Evolutionary conservation across 2,888 invertebrate genomes (phyloP).

Genomic region (Pollenia labialis): DNA sequence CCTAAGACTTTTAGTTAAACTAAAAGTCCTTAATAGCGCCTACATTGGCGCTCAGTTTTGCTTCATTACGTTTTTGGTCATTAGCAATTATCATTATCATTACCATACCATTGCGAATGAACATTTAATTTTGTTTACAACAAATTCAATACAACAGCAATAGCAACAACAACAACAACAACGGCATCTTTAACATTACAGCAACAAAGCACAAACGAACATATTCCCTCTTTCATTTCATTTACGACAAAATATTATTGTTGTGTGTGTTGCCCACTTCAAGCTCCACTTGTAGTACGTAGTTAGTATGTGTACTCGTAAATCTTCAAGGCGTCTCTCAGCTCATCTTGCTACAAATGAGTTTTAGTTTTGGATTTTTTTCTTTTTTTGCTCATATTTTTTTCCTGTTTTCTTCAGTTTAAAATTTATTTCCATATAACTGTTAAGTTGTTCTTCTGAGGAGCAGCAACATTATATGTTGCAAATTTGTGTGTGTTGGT

Average conservation of each 20-base stretch:
- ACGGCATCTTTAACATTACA: constrained; percentile 44
- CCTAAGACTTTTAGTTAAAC: not conserved
- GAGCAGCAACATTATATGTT: constrained; percentile 27
- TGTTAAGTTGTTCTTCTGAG: constrained; percentile 63
- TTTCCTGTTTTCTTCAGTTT: constrained; percentile 65
- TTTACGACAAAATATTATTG: constrained; percentile 46
- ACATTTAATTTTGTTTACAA: constrained; percentile 75
- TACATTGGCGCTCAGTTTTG: constrained; percentile 69
- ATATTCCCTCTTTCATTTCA: constrained; percentile 62
- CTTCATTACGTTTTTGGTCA: constrained; percentile 75
- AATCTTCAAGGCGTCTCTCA: constrained; percentile 72
- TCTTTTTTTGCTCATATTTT: constrained; percentile 72
- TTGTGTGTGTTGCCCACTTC: constrained; percentile 45
- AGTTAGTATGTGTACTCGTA: constrained; percentile 63
- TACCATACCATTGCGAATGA: constrained; percentile 75
- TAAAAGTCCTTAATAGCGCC: constrained; percentile 59
- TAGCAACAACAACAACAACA: constrained; percentile 36
- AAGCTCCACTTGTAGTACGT: constrained; percentile 61
- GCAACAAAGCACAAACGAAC: constrained; percentile 49
- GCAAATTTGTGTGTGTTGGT: constrained; percentile 27
- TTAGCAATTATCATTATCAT: constrained; percentile 77
- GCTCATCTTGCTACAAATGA: constrained; percentile 71
- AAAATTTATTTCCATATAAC: constrained; percentile 66
- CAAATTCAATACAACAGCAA: constrained; percentile 36
- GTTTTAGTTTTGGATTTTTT: constrained; percentile 70